Percentiles rank a stretch among this genome's conserved stretches.
Conservation (phyloP, 2,113 vertebrate species). For the Bathybates hornii region DNA sequence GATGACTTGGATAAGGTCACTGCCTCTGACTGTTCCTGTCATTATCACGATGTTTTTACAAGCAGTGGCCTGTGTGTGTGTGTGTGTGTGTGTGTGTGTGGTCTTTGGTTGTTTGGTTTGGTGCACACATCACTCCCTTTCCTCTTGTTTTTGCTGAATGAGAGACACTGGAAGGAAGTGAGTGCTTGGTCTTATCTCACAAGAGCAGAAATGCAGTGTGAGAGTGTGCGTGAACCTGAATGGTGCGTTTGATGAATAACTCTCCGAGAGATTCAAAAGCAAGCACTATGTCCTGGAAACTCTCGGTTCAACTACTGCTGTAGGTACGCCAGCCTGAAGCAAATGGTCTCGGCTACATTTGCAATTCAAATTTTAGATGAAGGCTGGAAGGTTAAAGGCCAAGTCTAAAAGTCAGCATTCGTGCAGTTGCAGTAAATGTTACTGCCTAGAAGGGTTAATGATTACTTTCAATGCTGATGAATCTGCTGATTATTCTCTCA, state of each 20-base stretch:
- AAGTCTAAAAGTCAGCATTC: background rate
- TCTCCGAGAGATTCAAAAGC: background rate
- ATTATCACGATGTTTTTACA: background rate
- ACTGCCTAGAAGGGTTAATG: background rate
- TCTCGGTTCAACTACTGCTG: background rate
- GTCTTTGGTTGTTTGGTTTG: background rate
- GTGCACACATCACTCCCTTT: background rate
- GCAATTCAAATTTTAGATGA: slow-evolving; percentile 52
- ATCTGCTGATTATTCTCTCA: background rate
- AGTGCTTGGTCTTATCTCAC: slow-evolving; percentile 47
- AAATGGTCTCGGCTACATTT: slow-evolving; percentile 25
- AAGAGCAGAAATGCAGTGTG: slow-evolving; percentile 15
- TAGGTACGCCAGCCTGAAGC: background rate
- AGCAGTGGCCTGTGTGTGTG: background rate
- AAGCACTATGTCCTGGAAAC: background rate
- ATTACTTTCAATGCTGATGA: background rate
- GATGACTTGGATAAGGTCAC: background rate
- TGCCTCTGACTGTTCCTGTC: background rate
- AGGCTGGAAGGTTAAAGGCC: background rate
- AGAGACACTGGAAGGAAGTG: slow-evolving; percentile 64
- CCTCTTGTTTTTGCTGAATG: slow-evolving; percentile 41
- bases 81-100: background rate
- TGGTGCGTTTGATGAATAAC: background rate
- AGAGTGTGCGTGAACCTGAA: background rate
- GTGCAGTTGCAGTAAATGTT: background rate